phyloP scores from a whole-genome alignment of 1,140 invertebrate species.

The Hormaphis cornu region DNA sequence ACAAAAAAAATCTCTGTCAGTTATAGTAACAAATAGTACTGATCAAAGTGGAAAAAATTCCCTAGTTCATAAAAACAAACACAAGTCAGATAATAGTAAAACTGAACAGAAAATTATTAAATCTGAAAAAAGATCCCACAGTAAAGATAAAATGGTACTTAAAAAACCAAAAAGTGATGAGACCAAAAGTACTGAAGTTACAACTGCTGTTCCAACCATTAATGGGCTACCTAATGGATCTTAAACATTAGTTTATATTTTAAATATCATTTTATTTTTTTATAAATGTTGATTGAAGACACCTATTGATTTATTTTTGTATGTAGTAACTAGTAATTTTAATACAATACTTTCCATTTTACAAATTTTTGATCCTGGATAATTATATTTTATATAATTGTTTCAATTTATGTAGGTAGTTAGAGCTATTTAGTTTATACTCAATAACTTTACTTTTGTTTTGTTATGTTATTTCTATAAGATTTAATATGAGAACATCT shows the following conservation, averaged over 20 bases:
- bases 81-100: background rate
- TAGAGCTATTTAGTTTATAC: no score
- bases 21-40: background rate
- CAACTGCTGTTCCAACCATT: background rate
- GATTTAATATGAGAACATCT: no score
- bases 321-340: no score
- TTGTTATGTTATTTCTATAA: no score
- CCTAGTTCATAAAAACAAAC: background rate
- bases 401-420: no score
- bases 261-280: constrained; percentile 2
- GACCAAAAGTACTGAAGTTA: background rate
- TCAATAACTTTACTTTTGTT: no score
- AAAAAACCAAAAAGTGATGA: constrained; percentile 9
- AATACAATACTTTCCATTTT: no score
- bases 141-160: background rate
- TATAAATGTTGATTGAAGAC: background rate
- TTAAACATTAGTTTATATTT: constrained; percentile 10
- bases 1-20: background rate
- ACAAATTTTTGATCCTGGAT: no score
- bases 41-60: background rate
- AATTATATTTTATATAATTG: no score
- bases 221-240: constrained; percentile 16
- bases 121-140: constrained; percentile 5
- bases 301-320: constrained; percentile 21
- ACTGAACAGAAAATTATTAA: background rate